These are phyloP conservation scores for Siphamia tubifer DNA, from an alignment of 2,113 vertebrate species.

Conservation along the genomic window DNA sequence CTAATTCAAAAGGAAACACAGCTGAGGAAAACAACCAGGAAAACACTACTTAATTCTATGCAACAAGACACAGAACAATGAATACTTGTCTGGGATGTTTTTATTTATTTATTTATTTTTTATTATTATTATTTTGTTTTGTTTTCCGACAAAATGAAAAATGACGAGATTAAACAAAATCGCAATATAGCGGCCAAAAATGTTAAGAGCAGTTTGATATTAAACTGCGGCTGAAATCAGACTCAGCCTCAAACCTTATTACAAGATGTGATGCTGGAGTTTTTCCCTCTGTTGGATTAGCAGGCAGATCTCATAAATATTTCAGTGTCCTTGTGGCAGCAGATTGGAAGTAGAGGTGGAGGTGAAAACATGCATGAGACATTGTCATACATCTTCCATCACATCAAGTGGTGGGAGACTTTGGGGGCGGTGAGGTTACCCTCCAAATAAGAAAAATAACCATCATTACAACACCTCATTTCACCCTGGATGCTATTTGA, in stretches of 20 bases:
- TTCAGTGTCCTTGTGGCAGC: conserved; percentile 55
- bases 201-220: conserved; percentile 13
- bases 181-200: neutral
- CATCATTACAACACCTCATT: neutral
- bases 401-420: conserved; percentile 1
- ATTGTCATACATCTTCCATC: conserved; percentile 44
- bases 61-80: neutral
- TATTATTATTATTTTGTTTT: too few relatives aligned
- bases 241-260: neutral
- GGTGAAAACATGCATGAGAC: neutral
- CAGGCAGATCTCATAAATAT: conserved; percentile 64
- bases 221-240: neutral
- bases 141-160: conserved; percentile 27
- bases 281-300: conserved; percentile 41
- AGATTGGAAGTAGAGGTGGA: neutral
- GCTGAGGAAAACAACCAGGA: neutral
- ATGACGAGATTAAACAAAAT: conserved; percentile 14
- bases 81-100: neutral
- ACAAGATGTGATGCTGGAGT: conserved; percentile 1
- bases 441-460: neutral
- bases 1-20: conserved; percentile 46
- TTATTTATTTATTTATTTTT: too few relatives aligned
- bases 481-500: too few relatives aligned
- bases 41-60: conserved; percentile 22
- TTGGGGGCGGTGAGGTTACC: neutral